Evolutionary conservation across 1,140 invertebrate species (phyloP), one percentile per base, ranked within the genome.

Genomic region (Gryllus bimaculatus): DNA sequence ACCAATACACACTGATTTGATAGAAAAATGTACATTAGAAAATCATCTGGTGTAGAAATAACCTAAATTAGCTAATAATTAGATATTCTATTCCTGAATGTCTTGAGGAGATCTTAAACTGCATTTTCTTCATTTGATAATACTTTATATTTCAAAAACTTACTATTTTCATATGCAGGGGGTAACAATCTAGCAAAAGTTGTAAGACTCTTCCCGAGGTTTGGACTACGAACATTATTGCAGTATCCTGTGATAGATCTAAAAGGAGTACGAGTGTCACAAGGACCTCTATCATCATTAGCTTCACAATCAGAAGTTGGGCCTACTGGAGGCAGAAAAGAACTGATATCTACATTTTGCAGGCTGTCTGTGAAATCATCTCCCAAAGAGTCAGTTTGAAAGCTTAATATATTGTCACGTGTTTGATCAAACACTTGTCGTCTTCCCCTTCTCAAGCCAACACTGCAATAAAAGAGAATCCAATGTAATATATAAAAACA

Each of bases 171-270:
- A 85, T 98, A 98, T 15, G 90, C 91, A 5, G 96, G 92, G 0
- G 95, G 94, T 74, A 97, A 83, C 75, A 98, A 87, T 81, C 96
- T 89, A 0, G 94, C 92, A 84, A 98, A 96, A 0, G 94, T 94
- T 0, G 94, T 95, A 80, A 96, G 87, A 81, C 93, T 93, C 84
- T 95, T 94, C 7, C 95, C 96, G 80, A 93, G 91, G 80, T 90
- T 91, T 0, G 96, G 96, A 83, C 96, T 93, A 13, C 92, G 88
- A 8, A 98, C 85, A 84, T 98, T 98, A 83, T 98, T 98, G 83
- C 96, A 98, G 82, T 95, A 92, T 7, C 96, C 96, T 0, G 93
- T 94, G 49, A 92, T 89, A 0, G 92, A 93, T 81, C 96, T 90
- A 86, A 94, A 98, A 0, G 93, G 93, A 0, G 89, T 89, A 0